Evolutionary conservation across 2,888 invertebrate species (phyloP).

Genomic region (Eueremaeus valkanovi): DNA sequence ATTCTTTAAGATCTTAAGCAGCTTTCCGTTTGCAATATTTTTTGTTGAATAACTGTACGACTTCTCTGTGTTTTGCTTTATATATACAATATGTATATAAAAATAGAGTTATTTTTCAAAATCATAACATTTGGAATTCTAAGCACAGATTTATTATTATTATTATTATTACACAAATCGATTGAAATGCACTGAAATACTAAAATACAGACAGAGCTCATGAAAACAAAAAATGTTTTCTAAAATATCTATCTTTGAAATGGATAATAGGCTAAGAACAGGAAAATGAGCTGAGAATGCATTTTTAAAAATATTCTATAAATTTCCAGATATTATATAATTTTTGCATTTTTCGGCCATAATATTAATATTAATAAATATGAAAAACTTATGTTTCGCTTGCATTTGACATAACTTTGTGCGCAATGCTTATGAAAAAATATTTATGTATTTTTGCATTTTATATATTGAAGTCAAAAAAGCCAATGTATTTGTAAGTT

Average conservation of each 20-base stretch:
- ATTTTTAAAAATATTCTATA: background rate
- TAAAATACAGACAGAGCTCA: background rate
- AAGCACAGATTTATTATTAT: background rate
- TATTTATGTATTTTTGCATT: no score
- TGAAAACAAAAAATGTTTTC: background rate
- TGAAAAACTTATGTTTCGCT: background rate
- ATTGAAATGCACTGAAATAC: background rate
- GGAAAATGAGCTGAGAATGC: slow-evolving; percentile 4
- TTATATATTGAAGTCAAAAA: background rate
- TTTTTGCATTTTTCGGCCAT: background rate
- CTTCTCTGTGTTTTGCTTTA: no score
- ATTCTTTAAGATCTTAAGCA: no score
- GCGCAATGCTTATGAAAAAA: no score
- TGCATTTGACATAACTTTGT: background rate
- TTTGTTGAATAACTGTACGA: background rate
- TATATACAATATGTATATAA: background rate
- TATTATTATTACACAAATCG: background rate
- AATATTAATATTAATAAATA: background rate
- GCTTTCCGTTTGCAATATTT: background rate
- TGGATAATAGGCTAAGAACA: background rate
- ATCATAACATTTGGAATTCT: background rate
- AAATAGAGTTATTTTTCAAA: slow-evolving; percentile 6
- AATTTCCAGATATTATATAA: background rate
- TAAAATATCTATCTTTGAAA: background rate
- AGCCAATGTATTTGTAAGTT: background rate